Evolutionary conservation across 2,888 invertebrate genomes (phyloP).

Genomic region (Drosophila siamana): DNA sequence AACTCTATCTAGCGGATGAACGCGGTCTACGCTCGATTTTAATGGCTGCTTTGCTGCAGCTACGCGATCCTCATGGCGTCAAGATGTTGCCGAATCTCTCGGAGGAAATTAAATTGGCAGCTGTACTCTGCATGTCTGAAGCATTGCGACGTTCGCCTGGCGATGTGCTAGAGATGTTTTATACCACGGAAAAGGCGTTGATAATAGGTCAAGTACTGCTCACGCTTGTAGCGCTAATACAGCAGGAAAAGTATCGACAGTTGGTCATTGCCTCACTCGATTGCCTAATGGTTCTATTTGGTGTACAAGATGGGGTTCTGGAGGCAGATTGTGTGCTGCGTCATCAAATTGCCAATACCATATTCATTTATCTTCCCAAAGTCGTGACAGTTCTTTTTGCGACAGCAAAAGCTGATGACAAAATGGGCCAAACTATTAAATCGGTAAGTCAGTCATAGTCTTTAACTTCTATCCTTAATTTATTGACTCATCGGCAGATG

Average conservation of each 20-base stretch:
- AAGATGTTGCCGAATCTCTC: constrained; percentile 72
- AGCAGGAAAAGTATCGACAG: constrained; percentile 88
- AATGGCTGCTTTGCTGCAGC: constrained; percentile 78
- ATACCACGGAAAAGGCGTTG: constrained; percentile 87
- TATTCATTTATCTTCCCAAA: constrained; percentile 88
- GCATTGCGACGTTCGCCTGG: constrained; percentile 76
- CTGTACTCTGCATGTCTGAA: constrained; percentile 78
- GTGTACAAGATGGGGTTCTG: constrained; percentile 87
- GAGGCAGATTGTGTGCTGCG: constrained; percentile 86
- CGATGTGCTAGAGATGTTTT: constrained; percentile 87
- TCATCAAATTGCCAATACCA: constrained; percentile 87
- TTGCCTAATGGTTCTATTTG: constrained; percentile 88
- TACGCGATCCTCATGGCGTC: constrained; percentile 75
- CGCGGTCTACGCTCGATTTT: constrained; percentile 82
- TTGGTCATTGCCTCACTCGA: constrained; percentile 88
- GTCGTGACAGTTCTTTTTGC: constrained; percentile 86
- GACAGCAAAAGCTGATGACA: constrained; percentile 86
- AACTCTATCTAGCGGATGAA: constrained; percentile 78
- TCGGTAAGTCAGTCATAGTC: constrained; percentile 84
- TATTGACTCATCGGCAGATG: constrained; percentile 50
- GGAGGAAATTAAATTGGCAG: constrained; percentile 84
- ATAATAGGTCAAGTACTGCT: constrained; percentile 89
- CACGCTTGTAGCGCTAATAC: constrained; percentile 88
- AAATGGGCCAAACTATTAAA: constrained; percentile 87
- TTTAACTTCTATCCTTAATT: not conserved